Evolutionary conservation across 1,140 invertebrate genomes (phyloP).

Genomic region (Holotrichia oblita): DNA sequence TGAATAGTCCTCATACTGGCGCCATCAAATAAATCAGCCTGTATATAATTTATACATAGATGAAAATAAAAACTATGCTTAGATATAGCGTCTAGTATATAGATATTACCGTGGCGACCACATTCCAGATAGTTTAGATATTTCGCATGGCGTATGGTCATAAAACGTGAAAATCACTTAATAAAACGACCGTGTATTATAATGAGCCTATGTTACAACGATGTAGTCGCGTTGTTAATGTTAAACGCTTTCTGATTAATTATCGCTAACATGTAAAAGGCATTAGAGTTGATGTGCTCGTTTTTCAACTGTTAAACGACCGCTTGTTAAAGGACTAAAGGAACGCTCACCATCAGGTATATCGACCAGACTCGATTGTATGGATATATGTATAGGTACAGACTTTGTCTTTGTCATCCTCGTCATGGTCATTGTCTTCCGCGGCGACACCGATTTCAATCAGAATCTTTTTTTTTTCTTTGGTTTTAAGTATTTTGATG

Average conservation of each 20-base stretch:
- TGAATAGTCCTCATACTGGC: too few species aligned
- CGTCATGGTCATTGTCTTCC: too few species aligned
- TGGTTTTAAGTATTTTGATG: too few species aligned
- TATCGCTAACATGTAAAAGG: slow-evolving; percentile 55
- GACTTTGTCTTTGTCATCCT: too few species aligned
- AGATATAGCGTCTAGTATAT: too few species aligned
- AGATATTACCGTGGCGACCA: background rate
- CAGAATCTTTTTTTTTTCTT: too few species aligned
- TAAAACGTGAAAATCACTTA: slow-evolving; percentile 48
- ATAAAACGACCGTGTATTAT: slow-evolving; percentile 50
- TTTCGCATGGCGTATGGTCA: slow-evolving; percentile 27
- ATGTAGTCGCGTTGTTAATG: slow-evolving; percentile 55
- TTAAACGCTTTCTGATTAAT: slow-evolving; percentile 55
- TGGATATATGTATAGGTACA: too few species aligned
- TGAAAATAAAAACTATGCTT: too few species aligned
- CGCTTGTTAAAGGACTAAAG: slow-evolving; percentile 21
- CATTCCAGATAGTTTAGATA: slow-evolving; percentile 31
- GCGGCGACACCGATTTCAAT: too few species aligned
- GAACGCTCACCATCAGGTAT: slow-evolving; percentile 10
- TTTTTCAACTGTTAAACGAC: slow-evolving; percentile 44
- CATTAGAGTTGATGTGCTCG: slow-evolving; percentile 52
- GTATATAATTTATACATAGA: too few species aligned
- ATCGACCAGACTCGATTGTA: background rate
- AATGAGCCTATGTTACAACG: slow-evolving; percentile 52
- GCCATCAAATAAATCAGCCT: too few species aligned